Base-by-base conservation (phyloP, 2,113 vertebrate genomes). In the Daphoenositta chrysoptera region DNA sequence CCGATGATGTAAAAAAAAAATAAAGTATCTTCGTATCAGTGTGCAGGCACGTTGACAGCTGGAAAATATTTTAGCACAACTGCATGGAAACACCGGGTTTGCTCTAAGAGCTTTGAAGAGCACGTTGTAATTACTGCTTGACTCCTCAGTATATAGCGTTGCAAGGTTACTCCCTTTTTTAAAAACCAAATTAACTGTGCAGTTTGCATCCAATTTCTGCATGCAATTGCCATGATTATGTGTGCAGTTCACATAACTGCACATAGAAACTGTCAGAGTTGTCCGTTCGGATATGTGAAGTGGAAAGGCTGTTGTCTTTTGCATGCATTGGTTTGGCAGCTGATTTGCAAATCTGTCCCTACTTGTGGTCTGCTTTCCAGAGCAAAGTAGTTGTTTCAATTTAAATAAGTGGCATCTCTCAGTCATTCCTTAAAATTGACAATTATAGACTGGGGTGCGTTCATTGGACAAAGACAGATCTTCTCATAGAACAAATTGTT, bases 181-280 rank as follows among this genome's bases (percentile, higher is more conserved):
- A 77, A 91, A 83, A 93, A 57, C 50, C 84, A 91, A 95, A 87
- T 96, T 87, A 93, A 75, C 68, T 68, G 79, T 81, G 76, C 42
- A 64, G 76, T 87, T 92, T 75, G 73, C 47, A 53, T 94, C 83
- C 87, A 40, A 30, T 92, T 94, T 71, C 85, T 94, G 72, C 76
- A 64, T 87, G 93, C 72, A 87, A 42, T 95, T 90, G 89, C 76
- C 76, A 15, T 79, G 93, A 83, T 94, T 72, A 69, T 1, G 13
- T 68, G 92, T 89, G 85, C 76, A 68, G 57, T 84, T 92, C 88
- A 57, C 88, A 45, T 71, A 71, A 64, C 83, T 83, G 83, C 80
- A 81, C 90, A 48, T 7, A 84, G 86, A n/a, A 48, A 23, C 86
- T 75, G 83, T 83, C 90, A 89, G 76, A 30, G 42, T 81, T 96